Conservation (phyloP, 2,888 invertebrate species). For the Vannuccia rotundouncinata region DNA sequence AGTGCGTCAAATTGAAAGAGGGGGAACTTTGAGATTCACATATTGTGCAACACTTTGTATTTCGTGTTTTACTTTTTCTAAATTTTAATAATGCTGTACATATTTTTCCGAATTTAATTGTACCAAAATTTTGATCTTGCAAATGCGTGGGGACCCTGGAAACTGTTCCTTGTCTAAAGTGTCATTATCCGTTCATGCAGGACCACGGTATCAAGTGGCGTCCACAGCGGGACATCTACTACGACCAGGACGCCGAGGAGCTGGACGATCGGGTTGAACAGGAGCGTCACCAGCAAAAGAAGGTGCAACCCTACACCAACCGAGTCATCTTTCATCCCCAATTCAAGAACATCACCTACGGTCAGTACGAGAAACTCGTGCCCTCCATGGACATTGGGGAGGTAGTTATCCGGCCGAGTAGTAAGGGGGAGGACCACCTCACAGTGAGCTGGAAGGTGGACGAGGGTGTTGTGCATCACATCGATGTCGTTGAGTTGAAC, state of each 20-base stretch:
- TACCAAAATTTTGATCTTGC: no score
- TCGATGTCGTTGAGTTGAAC: slow-evolving; percentile 87
- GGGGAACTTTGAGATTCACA: no score
- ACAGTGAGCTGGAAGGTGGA: slow-evolving; percentile 98
- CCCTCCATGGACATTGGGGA: slow-evolving; percentile 89
- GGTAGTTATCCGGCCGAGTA: slow-evolving; percentile 87
- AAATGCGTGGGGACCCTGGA: no score
- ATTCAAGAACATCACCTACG: slow-evolving; percentile 84
- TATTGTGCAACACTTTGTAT: no score
- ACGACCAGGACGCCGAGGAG: slow-evolving; percentile 67
- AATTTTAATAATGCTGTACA: no score
- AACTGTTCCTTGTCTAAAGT: no score
- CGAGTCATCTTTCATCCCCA: slow-evolving; percentile 93
- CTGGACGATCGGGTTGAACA: slow-evolving; percentile 63
- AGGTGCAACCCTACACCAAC: slow-evolving; percentile 70
- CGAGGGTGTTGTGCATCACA: slow-evolving; percentile 86
- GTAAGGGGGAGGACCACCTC: slow-evolving; percentile 88
- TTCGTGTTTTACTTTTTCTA: no score
- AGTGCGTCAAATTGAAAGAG: no score
- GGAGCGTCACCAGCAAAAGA: slow-evolving; percentile 31
- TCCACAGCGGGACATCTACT: slow-evolving; percentile 78
- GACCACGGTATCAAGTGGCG: slow-evolving; percentile 56
- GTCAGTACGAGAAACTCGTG: slow-evolving; percentile 84
- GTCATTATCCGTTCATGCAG: no score
- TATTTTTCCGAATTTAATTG: no score